Evolutionary conservation across 1,140 invertebrate species (phyloP), one percentile per base, ranked within the genome.

Genomic region (Aleiodes sp.): DNA sequence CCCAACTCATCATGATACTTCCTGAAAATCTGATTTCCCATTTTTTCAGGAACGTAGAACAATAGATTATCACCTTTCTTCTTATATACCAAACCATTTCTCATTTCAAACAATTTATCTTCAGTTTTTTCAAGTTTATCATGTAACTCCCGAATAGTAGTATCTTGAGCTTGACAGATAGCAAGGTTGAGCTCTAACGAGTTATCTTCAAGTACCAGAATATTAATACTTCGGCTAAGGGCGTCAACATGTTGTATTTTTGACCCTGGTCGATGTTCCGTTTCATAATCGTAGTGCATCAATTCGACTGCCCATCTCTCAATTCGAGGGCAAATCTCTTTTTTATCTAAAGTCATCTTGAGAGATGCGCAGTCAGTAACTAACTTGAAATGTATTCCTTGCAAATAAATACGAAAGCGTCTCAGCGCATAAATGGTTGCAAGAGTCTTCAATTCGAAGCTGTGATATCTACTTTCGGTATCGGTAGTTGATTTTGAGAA

Each of bases 281-380:
- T 62, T 3, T 10, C 33, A 65, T 77, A 81, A 12, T 77, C 33
- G 56, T 68, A 81, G n/a, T 82, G 72, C 67, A 79, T 74, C 9
- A 82, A 21, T 1, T 78, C 59, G 60, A 82, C 56, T 41, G 75
- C 71, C 81, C 79, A 84, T 63, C 78, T 67, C n/a, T 80, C 81
- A 4, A 84, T 78, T 60, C 78, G 57, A 12, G 75, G 59, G 52
- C 41, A 61, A 41, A 76, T 57, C 59, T 77, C 65, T 70, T 73
- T 78, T 64, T 80, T 79, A 1, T 71, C 16, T 71, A 80, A 75
- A 3, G 77, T 78, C 43, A 62, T 72, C 52, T 76, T 43, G 26
- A 85, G 79, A 16, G 82, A 82, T 65, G 56, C n/a, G n/a, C 46
- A 62, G 14, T 64, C 24, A 2, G 41, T 56, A 10, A 64, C 37